phyloP scores from a whole-genome alignment of 2,888 invertebrate genomes.

The Leptopilina drosophilae region DNA sequence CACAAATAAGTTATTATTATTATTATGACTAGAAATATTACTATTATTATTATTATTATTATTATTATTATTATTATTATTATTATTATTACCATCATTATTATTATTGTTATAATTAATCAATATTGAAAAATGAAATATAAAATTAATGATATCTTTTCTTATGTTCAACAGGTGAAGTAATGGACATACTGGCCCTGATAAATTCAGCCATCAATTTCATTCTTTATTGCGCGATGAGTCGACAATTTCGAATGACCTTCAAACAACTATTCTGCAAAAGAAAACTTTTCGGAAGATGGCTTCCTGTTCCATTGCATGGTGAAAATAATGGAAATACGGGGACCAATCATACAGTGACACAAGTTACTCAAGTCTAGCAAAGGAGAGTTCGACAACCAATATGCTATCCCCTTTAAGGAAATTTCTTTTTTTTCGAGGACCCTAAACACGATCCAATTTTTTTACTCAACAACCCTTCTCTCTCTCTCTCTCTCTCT shows the following conservation, averaged over 20 bases:
- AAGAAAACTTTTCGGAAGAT: conserved; percentile 67
- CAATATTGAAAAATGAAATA: background rate
- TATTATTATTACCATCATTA: too few relatives aligned
- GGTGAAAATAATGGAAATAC: conserved; percentile 70
- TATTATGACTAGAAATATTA: too few relatives aligned
- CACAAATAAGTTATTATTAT: too few relatives aligned
- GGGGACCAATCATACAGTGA: conserved; percentile 72
- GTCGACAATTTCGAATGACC: conserved; percentile 91
- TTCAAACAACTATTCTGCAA: conserved; percentile 83
- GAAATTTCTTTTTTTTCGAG: conserved; percentile 18
- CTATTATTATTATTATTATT: too few relatives aligned
- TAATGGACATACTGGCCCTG: conserved; percentile 93
- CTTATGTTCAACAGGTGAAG: conserved; percentile 78
- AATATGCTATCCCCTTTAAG: conserved; percentile 61
- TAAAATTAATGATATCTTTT: background rate
- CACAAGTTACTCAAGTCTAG: conserved; percentile 75
- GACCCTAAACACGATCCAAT: conserved; percentile 8
- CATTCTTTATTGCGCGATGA: conserved; percentile 95
- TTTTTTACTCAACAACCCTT: conserved; percentile 22
- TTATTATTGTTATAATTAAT: background rate
- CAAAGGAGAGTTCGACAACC: conserved; percentile 61
- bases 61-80: too few relatives aligned
- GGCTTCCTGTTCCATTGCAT: conserved; percentile 69
- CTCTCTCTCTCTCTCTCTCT: background rate
- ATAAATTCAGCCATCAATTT: conserved; percentile 96